Evolutionary conservation across 2,888 invertebrate species (phyloP).

Genomic region (Andrena trimmerana): DNA sequence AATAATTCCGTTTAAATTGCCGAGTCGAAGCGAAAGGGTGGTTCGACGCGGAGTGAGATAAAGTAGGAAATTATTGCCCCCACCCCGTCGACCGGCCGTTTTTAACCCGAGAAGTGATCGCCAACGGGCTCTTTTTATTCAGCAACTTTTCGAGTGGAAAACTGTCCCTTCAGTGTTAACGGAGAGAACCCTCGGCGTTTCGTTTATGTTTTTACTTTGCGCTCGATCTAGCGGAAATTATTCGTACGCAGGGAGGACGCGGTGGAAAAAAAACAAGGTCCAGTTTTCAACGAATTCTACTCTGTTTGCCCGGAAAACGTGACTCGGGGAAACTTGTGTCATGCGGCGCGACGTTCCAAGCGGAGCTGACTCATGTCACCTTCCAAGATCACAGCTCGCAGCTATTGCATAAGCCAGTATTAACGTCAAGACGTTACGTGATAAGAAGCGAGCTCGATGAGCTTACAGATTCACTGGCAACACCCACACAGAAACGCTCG

Average conservation of each 20-base stretch:
- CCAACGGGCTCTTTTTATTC: neutral
- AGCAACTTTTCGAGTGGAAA: constrained; percentile 4
- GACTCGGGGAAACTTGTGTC: constrained; percentile 1
- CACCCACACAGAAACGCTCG: neutral
- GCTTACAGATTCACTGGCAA: constrained; percentile 5
- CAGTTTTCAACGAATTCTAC: neutral
- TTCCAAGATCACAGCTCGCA: neutral
- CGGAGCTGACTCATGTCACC: neutral
- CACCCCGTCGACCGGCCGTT: neutral
- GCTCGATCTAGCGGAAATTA: neutral
- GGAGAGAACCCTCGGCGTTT: neutral
- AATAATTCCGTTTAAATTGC: constrained; percentile 40
- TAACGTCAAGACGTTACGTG: constrained; percentile 26
- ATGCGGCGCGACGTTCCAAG: neutral
- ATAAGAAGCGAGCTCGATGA: constrained; percentile 16
- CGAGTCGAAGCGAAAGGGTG: neutral
- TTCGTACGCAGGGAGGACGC: neutral
- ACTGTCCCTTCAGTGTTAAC: neutral
- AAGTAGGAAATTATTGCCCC: neutral
- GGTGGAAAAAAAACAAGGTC: neutral
- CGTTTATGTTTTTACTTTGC: neutral
- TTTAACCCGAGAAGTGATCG: neutral
- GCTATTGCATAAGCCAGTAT: constrained; percentile 29
- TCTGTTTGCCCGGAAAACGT: neutral
- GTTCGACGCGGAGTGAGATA: neutral